phyloP scores from a whole-genome alignment of 2,888 invertebrate species.

The Rhopalosiphum nymphaeae region DNA sequence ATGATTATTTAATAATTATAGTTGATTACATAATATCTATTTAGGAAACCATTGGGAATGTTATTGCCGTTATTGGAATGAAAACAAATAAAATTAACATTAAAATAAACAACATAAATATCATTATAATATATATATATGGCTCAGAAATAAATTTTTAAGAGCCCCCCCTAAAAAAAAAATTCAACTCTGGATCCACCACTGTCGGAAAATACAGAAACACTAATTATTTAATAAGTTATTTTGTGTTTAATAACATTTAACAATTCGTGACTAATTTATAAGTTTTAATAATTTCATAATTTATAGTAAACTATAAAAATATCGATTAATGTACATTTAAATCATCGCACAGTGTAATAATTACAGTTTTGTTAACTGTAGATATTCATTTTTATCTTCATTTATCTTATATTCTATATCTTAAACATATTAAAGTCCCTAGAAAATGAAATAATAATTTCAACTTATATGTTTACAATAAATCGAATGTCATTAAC shows the following conservation, averaged over 20 bases:
- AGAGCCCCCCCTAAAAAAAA: no score
- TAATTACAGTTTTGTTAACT: background rate
- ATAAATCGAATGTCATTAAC: slow-evolving; percentile 12
- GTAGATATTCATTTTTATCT: background rate
- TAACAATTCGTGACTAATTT: background rate
- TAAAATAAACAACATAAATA: no score
- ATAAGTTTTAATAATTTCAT: background rate
- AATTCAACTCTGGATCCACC: no score
- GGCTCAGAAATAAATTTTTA: no score
- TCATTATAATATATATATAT: no score
- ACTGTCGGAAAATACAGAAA: background rate
- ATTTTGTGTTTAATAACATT: background rate
- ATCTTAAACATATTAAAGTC: background rate
- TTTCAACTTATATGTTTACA: background rate
- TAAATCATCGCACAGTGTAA: background rate
- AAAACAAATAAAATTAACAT: no score
- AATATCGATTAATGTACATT: background rate
- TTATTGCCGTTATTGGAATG: no score
- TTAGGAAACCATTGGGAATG: no score
- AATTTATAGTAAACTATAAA: background rate
- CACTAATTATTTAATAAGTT: background rate
- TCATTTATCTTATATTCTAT: background rate
- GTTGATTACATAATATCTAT: no score
- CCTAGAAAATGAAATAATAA: background rate
- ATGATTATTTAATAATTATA: no score